Evolutionary conservation across 2,888 invertebrate genomes (phyloP).

Genomic region (Petrophora chlorosata): DNA sequence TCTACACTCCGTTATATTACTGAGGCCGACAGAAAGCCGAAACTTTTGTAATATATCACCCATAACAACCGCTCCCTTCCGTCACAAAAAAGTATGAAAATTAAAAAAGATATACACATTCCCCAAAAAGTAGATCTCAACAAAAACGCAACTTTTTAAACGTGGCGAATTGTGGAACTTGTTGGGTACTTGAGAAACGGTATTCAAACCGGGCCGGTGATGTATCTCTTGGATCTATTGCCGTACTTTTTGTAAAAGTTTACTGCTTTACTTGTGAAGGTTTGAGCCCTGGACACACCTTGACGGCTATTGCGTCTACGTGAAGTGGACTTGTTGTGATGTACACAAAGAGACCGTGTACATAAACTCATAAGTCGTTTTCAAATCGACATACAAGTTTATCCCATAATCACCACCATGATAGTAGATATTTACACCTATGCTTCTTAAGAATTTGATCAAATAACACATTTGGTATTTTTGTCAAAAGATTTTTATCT

Average conservation of each 20-base stretch:
- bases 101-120: conserved; percentile 27
- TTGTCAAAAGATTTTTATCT: too few species aligned
- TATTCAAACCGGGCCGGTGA: conserved; percentile 69
- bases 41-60: conserved; percentile 25
- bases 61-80: conserved; percentile 17
- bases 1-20: too few species aligned
- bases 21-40: neutral
- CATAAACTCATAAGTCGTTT: too few species aligned
- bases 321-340: neutral
- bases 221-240: conserved; percentile 73
- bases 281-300: conserved; percentile 2
- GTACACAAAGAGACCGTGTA: neutral
- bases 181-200: conserved; percentile 58
- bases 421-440: too few species aligned
- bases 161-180: conserved; percentile 36
- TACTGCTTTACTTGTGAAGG: conserved; percentile 28
- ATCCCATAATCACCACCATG: too few species aligned
- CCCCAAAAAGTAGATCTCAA: conserved; percentile 32
- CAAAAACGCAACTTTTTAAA: conserved; percentile 33
- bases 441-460: too few species aligned
- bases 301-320: neutral
- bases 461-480: too few species aligned
- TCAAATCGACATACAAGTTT: too few species aligned
- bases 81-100: conserved; percentile 31
- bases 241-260: conserved; percentile 72